Percentiles rank a stretch among this genome's conserved stretches.
These are phyloP conservation scores for Gambusia holbrooki DNA, from an alignment of 2,113 vertebrate genomes.

Conservation along the genomic window DNA sequence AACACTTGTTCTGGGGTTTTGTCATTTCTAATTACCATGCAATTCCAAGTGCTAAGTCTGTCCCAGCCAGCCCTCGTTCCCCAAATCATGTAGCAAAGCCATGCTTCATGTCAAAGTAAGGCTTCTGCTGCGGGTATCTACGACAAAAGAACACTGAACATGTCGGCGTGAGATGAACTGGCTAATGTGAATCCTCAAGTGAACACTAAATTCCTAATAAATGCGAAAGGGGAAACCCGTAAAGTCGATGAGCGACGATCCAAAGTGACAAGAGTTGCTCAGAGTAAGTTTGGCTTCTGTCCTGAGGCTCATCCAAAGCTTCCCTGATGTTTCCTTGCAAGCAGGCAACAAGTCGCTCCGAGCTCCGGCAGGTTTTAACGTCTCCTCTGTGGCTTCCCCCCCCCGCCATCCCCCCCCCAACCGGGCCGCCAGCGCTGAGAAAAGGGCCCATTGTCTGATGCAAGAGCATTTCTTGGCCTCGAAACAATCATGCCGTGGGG, in stretches of 20 bases:
- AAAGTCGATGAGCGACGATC: conserved; percentile 21
- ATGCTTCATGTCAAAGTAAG: conserved; percentile 44
- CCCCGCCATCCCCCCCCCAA: not conserved
- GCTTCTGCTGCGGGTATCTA: not conserved
- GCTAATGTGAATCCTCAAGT: conserved; percentile 1
- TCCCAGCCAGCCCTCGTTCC: conserved; percentile 58
- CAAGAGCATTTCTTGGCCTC: conserved; percentile 13
- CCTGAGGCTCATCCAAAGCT: conserved; percentile 35
- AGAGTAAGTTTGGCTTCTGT: conserved; percentile 18
- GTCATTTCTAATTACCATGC: conserved; percentile 72
- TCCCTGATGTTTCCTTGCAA: conserved; percentile 45
- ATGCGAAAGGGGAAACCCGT: not conserved
- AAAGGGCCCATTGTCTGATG: conserved; percentile 31
- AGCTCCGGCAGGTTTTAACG: conserved; percentile 33
- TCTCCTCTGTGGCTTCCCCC: conserved; percentile 23
- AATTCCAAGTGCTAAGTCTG: conserved; percentile 61
- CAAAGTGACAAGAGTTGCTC: conserved; percentile 3
- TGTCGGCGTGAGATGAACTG: not conserved
- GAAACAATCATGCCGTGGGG: not conserved
- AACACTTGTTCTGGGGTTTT: conserved; percentile 57
- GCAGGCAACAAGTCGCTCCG: conserved; percentile 34
- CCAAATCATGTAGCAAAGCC: conserved; percentile 54
- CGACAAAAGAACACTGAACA: conserved; percentile 17
- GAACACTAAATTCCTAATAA: not conserved
- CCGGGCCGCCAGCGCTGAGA: conserved; percentile 1